phyloP scores from a whole-genome alignment of 2,113 vertebrate genomes.

The Lophura nycthemera region DNA sequence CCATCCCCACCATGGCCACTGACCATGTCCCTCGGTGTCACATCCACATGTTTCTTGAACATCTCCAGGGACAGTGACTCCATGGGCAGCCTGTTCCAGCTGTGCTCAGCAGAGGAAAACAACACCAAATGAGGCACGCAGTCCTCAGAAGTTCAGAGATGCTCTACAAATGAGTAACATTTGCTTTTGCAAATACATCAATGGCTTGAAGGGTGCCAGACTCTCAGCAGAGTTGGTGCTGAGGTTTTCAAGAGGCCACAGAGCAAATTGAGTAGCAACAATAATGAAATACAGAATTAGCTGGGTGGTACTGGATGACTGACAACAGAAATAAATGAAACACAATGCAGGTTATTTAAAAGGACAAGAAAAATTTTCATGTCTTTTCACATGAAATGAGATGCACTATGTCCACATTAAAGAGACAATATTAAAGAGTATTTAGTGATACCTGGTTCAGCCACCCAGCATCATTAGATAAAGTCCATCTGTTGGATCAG shows the following conservation, averaged over 20 bases:
- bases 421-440: too few species aligned
- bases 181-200: conserved; percentile 2
- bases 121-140: not conserved
- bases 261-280: not conserved
- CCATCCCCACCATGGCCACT: too few species aligned
- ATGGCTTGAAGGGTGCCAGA: not conserved
- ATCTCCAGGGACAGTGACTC: too few species aligned
- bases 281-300: not conserved
- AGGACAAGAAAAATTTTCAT: not conserved
- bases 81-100: too few species aligned
- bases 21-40: too few species aligned
- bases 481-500: not conserved
- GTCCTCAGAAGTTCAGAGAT: not conserved
- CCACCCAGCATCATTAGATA: not conserved
- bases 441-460: not conserved
- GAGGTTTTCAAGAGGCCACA: not conserved
- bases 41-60: too few species aligned
- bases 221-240: not conserved
- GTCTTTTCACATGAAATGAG: not conserved
- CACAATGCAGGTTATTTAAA: not conserved
- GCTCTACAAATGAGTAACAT: not conserved
- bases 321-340: not conserved
- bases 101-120: not conserved
- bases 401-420: not conserved
- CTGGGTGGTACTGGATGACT: not conserved